These are phyloP conservation scores for Balanococcus diminutus DNA, from an alignment of 2,888 invertebrate genomes.

Conservation along the genomic window DNA sequence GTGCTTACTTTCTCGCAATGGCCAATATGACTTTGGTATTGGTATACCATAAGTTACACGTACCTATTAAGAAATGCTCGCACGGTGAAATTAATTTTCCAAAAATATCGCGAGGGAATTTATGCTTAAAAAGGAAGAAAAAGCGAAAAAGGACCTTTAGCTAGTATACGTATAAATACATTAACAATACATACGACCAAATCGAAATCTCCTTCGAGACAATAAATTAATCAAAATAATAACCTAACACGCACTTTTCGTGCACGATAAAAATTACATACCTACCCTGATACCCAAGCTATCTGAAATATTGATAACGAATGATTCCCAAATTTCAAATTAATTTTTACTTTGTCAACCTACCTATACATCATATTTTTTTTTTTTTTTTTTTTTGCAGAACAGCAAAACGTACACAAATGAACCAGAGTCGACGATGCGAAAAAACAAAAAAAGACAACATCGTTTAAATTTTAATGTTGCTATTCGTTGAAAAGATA, in stretches of 20 bases:
- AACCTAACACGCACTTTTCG: constrained; percentile 13
- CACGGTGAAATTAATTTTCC: constrained; percentile 12
- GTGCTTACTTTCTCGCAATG: neutral
- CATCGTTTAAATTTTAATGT: constrained; percentile 14
- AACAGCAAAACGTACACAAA: neutral
- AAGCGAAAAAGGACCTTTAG: neutral
- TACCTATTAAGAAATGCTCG: neutral
- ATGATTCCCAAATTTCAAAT: neutral
- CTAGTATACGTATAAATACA: neutral
- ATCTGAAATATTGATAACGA: constrained; percentile 31
- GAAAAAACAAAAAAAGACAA: neutral
- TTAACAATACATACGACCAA: neutral
- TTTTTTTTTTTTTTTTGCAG: neutral
- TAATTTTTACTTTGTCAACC: neutral
- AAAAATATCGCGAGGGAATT: neutral
- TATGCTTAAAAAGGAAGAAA: neutral
- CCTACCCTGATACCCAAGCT: neutral
- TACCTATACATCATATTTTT: neutral
- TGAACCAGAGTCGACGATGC: neutral
- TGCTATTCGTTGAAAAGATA: neutral
- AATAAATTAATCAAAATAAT: constrained; percentile 38
- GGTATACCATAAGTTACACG: neutral
- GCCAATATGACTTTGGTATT: too few relatives aligned
- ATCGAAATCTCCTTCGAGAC: constrained; percentile 9
- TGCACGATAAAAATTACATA: constrained; percentile 22